Conservation (phyloP, 2,797 vertebrate genomes). For the Chloroceryle amazona region DNA sequence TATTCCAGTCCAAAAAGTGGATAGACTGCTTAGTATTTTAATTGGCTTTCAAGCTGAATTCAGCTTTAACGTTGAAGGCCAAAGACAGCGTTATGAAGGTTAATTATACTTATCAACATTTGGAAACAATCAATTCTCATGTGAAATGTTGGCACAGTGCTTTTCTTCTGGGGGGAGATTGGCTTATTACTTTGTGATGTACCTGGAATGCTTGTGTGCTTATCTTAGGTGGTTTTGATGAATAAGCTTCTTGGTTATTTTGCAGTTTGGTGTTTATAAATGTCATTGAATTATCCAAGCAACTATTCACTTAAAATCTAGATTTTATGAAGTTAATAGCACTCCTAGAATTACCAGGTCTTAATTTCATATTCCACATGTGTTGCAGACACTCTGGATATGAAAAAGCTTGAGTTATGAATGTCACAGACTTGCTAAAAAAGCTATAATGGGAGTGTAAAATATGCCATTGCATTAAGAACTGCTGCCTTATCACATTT, state of each 20-base stretch:
- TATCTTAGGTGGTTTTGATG: neutral
- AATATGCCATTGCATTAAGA: rapidly evolving
- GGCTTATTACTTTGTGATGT: neutral
- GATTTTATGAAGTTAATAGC: neutral
- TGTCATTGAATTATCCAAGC: neutral
- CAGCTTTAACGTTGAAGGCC: slow-evolving; percentile 17
- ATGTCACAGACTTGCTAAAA: neutral
- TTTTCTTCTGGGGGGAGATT: neutral
- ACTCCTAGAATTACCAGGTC: neutral
- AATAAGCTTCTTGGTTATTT: neutral
- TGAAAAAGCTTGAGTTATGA: neutral
- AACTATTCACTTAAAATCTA: neutral
- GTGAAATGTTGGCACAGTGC: neutral
- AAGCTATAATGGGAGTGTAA: neutral
- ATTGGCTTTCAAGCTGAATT: slow-evolving; percentile 49
- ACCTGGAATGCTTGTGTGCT: neutral
- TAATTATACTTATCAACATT: slow-evolving; percentile 33
- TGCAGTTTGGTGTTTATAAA: neutral
- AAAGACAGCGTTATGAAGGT: slow-evolving; percentile 26
- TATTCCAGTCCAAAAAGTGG: neutral
- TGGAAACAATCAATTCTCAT: neutral
- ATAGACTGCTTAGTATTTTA: slow-evolving; percentile 59
- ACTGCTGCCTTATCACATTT: neutral
- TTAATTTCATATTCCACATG: neutral
- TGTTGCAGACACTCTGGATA: neutral